These are phyloP conservation scores for Neostethus bicornis DNA, from an alignment of 2,797 vertebrate genomes.

Conservation along the genomic window DNA sequence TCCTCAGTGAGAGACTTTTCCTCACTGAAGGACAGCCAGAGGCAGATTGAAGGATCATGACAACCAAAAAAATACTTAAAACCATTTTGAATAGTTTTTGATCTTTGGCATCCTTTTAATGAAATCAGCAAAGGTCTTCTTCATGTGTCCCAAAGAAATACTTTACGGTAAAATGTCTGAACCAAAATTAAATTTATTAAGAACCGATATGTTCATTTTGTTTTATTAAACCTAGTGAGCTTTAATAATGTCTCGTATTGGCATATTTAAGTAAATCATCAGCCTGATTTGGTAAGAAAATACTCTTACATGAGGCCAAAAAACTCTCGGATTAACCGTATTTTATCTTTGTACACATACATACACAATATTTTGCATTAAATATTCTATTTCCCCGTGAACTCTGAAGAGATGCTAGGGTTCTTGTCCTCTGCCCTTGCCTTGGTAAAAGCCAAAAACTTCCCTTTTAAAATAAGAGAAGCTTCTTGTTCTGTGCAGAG, in stretches of 20 bases:
- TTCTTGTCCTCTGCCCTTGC: slow-evolving; percentile 33
- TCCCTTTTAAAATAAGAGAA: slow-evolving; percentile 49
- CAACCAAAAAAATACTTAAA: slow-evolving; percentile 10
- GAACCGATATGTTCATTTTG: too few relatives aligned
- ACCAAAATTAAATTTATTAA: neutral
- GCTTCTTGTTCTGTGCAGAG: slow-evolving; percentile 42
- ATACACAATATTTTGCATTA: slow-evolving; percentile 13
- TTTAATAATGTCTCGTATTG: too few relatives aligned
- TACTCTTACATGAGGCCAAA: slow-evolving; percentile 39
- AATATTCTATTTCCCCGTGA: slow-evolving; percentile 1
- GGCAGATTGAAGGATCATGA: slow-evolving; percentile 21
- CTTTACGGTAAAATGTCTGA: neutral
- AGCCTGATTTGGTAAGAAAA: slow-evolving; percentile 36
- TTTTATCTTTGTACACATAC: slow-evolving; percentile 25
- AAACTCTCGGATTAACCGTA: slow-evolving; percentile 21
- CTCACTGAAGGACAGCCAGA: slow-evolving; percentile 3
- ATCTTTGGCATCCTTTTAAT: neutral
- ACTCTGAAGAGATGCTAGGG: slow-evolving; percentile 39
- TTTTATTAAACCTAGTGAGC: too few relatives aligned
- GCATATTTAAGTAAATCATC: too few relatives aligned
- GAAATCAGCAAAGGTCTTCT: slow-evolving; percentile 11
- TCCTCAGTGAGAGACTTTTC: neutral
- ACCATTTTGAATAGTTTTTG: neutral
- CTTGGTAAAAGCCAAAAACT: slow-evolving; percentile 29
- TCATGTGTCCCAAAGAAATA: slow-evolving; percentile 11